phyloP scores from a whole-genome alignment of 2,113 vertebrate genomes.

The Halichoeres trimaculatus region DNA sequence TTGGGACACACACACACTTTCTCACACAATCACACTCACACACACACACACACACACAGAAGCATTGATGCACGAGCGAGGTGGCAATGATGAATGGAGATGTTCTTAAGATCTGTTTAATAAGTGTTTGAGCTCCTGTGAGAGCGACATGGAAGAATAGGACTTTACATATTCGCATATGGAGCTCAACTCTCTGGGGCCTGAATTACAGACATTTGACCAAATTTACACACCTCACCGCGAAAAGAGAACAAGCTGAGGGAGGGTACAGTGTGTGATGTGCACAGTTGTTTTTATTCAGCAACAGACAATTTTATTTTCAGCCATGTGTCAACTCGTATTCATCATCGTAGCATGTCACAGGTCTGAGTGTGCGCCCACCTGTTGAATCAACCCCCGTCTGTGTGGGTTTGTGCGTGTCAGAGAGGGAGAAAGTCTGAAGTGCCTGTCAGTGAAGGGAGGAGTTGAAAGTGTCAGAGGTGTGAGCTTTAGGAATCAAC shows the following conservation, averaged over 20 bases:
- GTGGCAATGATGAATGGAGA: constrained; percentile 79
- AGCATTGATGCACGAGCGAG: constrained; percentile 71
- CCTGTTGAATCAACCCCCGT: constrained; percentile 60
- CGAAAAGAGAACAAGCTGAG: background rate
- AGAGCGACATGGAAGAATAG: constrained; percentile 30
- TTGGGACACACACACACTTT: constrained; percentile 30
- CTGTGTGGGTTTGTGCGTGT: constrained; percentile 1
- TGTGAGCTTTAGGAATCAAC: constrained; percentile 60
- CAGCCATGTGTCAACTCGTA: background rate
- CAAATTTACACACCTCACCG: constrained; percentile 37
- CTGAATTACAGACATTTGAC: constrained; percentile 60
- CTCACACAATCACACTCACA: constrained; percentile 11
- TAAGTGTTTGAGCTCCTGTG: constrained; percentile 68
- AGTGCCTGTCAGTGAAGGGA: background rate
- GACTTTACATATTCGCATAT: constrained; percentile 52
- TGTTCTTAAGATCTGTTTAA: constrained; percentile 76
- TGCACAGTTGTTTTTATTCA: background rate
- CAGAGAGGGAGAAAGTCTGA: too few species aligned
- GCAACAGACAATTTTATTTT: background rate
- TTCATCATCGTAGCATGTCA: background rate
- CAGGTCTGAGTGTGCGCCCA: constrained; percentile 10
- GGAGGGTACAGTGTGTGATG: background rate
- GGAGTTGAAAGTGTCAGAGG: constrained; percentile 45
- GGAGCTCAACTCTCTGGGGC: constrained; percentile 28
- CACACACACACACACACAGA: constrained; percentile 20